phyloP scores from a whole-genome alignment of 1,140 invertebrate species.

The Proctacanthus coquilletti region DNA sequence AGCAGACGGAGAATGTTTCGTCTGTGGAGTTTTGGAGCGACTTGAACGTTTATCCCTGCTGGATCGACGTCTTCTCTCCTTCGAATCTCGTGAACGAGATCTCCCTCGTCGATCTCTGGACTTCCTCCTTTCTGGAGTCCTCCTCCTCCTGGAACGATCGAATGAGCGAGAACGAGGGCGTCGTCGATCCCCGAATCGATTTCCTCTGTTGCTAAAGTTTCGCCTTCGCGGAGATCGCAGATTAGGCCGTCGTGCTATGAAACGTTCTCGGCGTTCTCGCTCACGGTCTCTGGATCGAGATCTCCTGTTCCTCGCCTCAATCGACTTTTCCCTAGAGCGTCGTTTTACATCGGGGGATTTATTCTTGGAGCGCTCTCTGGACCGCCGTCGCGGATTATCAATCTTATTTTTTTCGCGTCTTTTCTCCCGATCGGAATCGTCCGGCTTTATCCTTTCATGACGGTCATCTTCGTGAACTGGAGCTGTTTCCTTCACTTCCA shows the following conservation, averaged over 20 bases:
- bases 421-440: not conserved
- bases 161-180: not conserved
- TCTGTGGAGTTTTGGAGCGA: not conserved
- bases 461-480: too few species aligned
- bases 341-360: too few species aligned
- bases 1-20: not conserved
- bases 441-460: too few species aligned
- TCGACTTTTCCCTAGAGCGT: not conserved
- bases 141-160: not conserved
- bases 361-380: too few species aligned
- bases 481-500: too few species aligned
- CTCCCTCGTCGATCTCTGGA: not conserved
- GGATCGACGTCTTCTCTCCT: not conserved
- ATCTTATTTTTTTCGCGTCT: too few species aligned
- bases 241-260: slow-evolving; percentile 1
- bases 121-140: not conserved
- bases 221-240: slow-evolving; percentile 8
- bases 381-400: too few species aligned
- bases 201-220: slow-evolving; percentile 4
- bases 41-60: not conserved
- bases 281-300: slow-evolving; percentile 1
- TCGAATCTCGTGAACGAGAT: not conserved
- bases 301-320: slow-evolving; percentile 6
- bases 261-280: slow-evolving; percentile 9
- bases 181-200: slow-evolving; percentile 1